These are phyloP conservation scores for Typhlichthys eigenmanni DNA, from an alignment of 2,797 vertebrate species.

Conservation along the genomic window DNA sequence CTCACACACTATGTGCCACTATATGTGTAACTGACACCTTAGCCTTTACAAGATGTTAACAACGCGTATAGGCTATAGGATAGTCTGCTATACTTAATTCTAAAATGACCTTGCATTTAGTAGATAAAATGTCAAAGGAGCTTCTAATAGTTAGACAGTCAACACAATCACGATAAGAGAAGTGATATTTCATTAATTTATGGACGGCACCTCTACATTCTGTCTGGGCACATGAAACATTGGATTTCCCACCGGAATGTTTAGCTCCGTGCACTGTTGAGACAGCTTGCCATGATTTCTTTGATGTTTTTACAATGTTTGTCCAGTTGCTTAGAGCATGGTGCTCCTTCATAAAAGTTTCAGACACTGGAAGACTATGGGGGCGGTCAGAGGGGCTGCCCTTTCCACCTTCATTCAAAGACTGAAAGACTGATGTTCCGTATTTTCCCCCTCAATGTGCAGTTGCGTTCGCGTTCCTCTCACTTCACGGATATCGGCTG, in stretches of 20 bases:
- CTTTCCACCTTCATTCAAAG: constrained; percentile 70
- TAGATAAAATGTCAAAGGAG: too few species aligned
- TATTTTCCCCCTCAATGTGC: constrained; percentile 61
- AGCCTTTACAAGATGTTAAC: not conserved
- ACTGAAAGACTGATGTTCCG: constrained; percentile 62
- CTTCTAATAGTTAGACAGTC: not conserved
- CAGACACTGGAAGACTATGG: constrained; percentile 60
- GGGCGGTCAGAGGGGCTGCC: constrained; percentile 71
- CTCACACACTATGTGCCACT: constrained; percentile 44
- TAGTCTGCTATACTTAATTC: too few species aligned
- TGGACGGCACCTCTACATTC: constrained; percentile 46
- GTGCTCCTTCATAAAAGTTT: constrained; percentile 71
- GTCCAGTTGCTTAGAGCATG: constrained; percentile 80
- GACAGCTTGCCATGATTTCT: constrained; percentile 60
- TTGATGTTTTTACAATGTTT: constrained; percentile 86
- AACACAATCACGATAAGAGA: not conserved
- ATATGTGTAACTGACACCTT: constrained; percentile 30
- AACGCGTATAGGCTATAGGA: not conserved
- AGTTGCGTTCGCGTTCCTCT: constrained; percentile 29
- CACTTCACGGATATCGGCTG: constrained; percentile 13
- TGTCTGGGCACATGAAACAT: constrained; percentile 55
- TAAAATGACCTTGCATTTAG: too few species aligned
- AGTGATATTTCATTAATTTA: constrained; percentile 9
- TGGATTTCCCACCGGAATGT: constrained; percentile 66
- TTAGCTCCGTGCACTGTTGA: constrained; percentile 44